Conservation (phyloP, 1,140 invertebrate genomes). For the Drosophila burlai region DNA sequence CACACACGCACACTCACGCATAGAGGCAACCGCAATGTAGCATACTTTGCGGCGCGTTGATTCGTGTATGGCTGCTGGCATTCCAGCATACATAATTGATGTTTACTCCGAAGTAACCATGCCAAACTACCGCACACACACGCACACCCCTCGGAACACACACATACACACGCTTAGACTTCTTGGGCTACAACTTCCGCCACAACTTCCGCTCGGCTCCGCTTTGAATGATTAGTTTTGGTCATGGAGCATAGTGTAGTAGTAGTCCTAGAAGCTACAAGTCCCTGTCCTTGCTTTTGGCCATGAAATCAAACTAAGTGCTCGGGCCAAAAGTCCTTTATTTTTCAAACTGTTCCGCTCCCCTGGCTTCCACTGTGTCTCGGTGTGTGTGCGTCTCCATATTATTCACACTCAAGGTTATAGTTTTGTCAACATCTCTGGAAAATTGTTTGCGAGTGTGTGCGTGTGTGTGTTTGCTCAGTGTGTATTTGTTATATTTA, state of each 20-base stretch:
- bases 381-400: background rate
- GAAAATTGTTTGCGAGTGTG: background rate
- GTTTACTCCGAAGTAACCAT: constrained; percentile 60
- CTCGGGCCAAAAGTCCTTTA: constrained; percentile 34
- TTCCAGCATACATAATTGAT: constrained; percentile 80
- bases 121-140: constrained; percentile 35
- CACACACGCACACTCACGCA: constrained; percentile 7
- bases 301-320: constrained; percentile 66
- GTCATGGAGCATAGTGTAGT: constrained; percentile 31
- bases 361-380: constrained; percentile 3
- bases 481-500: constrained; percentile 52
- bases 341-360: constrained; percentile 32
- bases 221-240: constrained; percentile 79
- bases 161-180: constrained; percentile 5
- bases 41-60: constrained; percentile 78
- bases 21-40: constrained; percentile 43
- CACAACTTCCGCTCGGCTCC: constrained; percentile 54
- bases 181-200: constrained; percentile 66
- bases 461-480: background rate
- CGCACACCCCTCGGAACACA: constrained; percentile 8
- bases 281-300: constrained; percentile 26
- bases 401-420: constrained; percentile 39
- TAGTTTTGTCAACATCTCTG: constrained; percentile 57
- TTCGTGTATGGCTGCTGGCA: constrained; percentile 69
- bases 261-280: constrained; percentile 27